phyloP scores from a whole-genome alignment of 2,888 invertebrate genomes.

The Leptopilina myrica region DNA sequence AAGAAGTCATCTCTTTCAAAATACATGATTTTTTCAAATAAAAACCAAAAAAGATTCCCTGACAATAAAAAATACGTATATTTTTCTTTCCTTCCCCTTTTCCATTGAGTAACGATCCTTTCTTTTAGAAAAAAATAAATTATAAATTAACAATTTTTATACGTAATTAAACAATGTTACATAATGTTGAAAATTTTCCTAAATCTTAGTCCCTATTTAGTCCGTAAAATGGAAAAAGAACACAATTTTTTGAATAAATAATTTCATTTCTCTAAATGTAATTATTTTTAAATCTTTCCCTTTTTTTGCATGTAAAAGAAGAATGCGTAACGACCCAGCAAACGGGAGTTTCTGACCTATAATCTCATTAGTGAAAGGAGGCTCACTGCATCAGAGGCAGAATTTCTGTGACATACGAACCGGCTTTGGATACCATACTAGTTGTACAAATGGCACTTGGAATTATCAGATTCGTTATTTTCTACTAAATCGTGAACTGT shows the following conservation, averaged over 20 bases:
- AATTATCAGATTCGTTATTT: constrained; percentile 8
- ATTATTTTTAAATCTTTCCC: neutral
- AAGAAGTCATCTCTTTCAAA: neutral
- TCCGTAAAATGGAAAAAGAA: neutral
- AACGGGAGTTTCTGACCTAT: constrained; percentile 28
- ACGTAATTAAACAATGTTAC: too few relatives aligned
- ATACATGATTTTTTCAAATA: neutral
- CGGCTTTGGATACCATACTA: constrained; percentile 31
- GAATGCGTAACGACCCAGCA: neutral
- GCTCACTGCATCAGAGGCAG: constrained; percentile 35
- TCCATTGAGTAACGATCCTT: too few relatives aligned
- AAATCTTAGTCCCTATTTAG: too few relatives aligned
- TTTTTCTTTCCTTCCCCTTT: neutral
- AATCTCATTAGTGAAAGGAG: constrained; percentile 35
- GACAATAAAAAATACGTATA: neutral
- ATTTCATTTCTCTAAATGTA: neutral
- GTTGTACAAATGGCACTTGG: constrained; percentile 17
- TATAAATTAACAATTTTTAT: too few relatives aligned
- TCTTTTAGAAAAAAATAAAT: too few relatives aligned
- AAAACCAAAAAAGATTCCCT: neutral
- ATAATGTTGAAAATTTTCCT: too few relatives aligned
- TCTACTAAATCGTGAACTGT: neutral
- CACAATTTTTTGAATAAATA: neutral
- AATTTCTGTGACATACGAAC: constrained; percentile 25
- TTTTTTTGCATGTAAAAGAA: neutral